phyloP scores from a whole-genome alignment of 2,888 invertebrate genomes.

The Chalcis sispes region DNA sequence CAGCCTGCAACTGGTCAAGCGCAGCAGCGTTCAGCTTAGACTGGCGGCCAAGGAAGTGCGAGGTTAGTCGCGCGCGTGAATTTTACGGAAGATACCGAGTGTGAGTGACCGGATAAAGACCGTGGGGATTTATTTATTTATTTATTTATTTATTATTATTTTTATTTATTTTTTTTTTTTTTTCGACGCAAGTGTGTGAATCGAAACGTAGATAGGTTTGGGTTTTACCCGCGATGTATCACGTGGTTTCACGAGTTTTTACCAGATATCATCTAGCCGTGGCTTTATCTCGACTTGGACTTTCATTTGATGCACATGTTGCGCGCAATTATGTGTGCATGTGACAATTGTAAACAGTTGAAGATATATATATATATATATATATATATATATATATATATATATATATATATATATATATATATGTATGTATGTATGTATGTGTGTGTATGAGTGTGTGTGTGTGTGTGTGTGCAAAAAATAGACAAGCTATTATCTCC shows the following conservation, averaged over 20 bases:
- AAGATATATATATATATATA: too few species aligned
- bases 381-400: too few species aligned
- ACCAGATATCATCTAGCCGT: conserved; percentile 22
- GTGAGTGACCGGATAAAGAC: not conserved
- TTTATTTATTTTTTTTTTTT: not conserved
- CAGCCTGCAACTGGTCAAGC: conserved; percentile 75
- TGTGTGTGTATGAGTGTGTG: too few species aligned
- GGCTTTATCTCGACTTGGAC: not conserved
- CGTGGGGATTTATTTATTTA: not conserved
- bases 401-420: too few species aligned
- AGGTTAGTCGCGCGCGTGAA: conserved; percentile 76
- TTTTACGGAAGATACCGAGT: not conserved
- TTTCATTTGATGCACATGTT: not conserved
- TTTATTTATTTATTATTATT: not conserved
- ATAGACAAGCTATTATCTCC: too few species aligned
- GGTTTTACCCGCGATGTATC: too few species aligned
- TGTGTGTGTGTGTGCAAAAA: too few species aligned
- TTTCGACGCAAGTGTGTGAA: not conserved
- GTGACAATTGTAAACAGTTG: not conserved
- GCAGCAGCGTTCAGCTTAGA: conserved; percentile 78
- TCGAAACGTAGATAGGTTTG: not conserved
- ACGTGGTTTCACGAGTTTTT: conserved; percentile 20
- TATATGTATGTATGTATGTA: too few species aligned
- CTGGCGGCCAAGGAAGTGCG: conserved; percentile 78
- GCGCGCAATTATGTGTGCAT: not conserved